phyloP scores from a whole-genome alignment of 2,797 vertebrate genomes.

The Rhabdophis nuchalis region DNA sequence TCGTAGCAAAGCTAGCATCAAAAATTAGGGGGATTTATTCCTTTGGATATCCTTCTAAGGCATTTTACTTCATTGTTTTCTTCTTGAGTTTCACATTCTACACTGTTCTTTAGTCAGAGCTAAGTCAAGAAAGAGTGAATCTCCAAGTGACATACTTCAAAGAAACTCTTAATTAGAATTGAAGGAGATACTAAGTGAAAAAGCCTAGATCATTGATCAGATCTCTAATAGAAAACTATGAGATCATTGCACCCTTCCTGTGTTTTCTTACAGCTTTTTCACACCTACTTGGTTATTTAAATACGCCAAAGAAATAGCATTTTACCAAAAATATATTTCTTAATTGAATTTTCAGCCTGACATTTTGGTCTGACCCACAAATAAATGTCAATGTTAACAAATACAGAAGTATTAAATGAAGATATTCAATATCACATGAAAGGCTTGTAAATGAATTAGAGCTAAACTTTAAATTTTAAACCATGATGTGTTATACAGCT shows the following conservation, averaged over 20 bases:
- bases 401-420: background rate
- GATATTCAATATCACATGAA: background rate
- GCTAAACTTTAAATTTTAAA: background rate
- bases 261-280: background rate
- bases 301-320: slow-evolving; percentile 3
- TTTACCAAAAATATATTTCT: slow-evolving; percentile 4
- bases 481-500: background rate
- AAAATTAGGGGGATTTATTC: background rate
- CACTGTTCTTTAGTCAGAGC: background rate
- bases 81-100: background rate
- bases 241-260: background rate
- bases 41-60: background rate
- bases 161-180: background rate
- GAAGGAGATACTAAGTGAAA: background rate
- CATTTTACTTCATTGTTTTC: background rate
- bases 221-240: background rate
- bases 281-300: background rate
- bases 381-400: background rate
- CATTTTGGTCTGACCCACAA: background rate
- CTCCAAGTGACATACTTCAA: background rate
- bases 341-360: background rate
- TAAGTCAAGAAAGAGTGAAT: background rate
- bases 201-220: background rate
- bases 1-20: background rate
- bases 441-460: background rate